Evolutionary conservation across 2,113 vertebrate genomes (phyloP), one percentile per base, ranked within the genome.

Genomic region (Hemichromis elongatus): DNA sequence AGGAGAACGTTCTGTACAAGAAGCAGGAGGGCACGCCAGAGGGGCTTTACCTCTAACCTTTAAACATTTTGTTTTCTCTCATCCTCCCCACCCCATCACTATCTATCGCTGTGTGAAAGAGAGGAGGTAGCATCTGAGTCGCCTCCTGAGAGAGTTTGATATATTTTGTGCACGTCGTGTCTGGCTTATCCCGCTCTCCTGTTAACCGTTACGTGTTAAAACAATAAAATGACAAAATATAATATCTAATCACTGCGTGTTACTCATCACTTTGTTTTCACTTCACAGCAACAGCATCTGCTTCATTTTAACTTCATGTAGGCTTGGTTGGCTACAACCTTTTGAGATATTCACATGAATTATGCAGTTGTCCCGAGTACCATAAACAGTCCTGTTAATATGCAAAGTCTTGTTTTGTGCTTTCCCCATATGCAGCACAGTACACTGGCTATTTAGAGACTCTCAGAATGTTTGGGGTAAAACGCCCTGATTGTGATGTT

Each of bases 11-110:
- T 89, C 96, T 99, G 47, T 99, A 99, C 88, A 99, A 99, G 94
- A 99, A 99, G 89, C 99, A 99, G 88, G 98, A 99, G 94, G 98
- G 98, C 79, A 99, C 99, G 11, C 99, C 98, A 0, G 98, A 99
- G 91, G 99, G 99, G 30, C 96, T 99, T 1, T 96, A 96, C 90
- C 95, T 96, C 78, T 96, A 93, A 93, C 53, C 70, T 84, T n/a
- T 35, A 82, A 88, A 87, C 68, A 6, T 53, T 75, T 8, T 18
- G 7, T 63, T 55, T 47, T 26, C 9, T 19, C 35, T 40, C 24
- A 13, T 4, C 30, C 18, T 26, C 42, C 68, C 40, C 47, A 9
- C 42, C 73, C 68, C 63, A 63, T 54, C 50, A 30, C 45, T 54
- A 79, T 86, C 86, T 61, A 24, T 59, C 61, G 6, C 85, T 7